Evolutionary conservation across 2,888 invertebrate species (phyloP), one percentile per base, ranked within the genome.

Genomic region (Cerceris ruficornis): DNA sequence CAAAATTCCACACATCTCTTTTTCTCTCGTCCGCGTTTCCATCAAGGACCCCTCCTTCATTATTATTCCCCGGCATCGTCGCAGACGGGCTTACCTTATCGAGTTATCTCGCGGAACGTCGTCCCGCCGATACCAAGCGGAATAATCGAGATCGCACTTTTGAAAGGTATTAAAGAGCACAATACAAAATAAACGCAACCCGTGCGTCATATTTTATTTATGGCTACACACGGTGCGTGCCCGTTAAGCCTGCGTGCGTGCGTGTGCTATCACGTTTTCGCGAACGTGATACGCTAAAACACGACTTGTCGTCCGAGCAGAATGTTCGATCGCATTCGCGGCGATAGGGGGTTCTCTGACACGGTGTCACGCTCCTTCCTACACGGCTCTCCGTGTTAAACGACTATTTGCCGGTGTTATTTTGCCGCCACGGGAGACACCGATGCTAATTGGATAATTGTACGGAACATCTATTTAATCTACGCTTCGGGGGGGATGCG

Each of bases 381-480:
- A 9, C 28, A 28, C 13, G 17, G 43, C 17, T 14, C 50, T 54
- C 17, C 65, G 58, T 50, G 52, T 75, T 72, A 58, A 70, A 55
- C 55, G 69, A 58, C 67, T 59, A 70, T 67, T 68, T 78, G 75
- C 57, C 68, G 60, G 41, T 61, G 54, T 77, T 58, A 65, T 61
- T 28, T 28, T 28, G 28, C 28, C 28, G 60, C 61, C 17, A 54
- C 46, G 9, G 1, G 49, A 66, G 66, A 41, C 78, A 76, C 52
- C 46, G 68, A 77, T 61, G 68, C 77, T 78, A 77, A 78, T 79
- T 79, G 72, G 79, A 79, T 72, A 69, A 79, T 72, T 79, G 66
- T 72, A 68, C 61, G 77, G 69, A 77, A 78, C 78, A 68, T 77
- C 77, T 78, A 77, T 76, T 28, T 78, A 78, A 78, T 9, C 71